A percentile compares a stretch with the other conserved stretches of the same genome.
phyloP scores from a whole-genome alignment of 2,797 vertebrate genomes.

The Gobionotothen gibberifrons region DNA sequence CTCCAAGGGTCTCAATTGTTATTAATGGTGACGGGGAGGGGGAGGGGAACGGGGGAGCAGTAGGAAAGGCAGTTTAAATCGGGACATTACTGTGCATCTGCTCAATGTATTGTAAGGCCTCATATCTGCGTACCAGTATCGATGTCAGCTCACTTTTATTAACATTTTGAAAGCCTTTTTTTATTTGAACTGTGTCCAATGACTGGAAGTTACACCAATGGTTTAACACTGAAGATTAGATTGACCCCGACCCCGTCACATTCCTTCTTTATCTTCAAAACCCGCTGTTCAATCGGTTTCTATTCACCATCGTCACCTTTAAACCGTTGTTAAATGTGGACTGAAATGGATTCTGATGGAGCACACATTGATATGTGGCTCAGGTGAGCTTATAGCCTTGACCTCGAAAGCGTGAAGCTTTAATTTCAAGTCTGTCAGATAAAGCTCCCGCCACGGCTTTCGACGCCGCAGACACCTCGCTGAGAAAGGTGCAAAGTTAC shows the following conservation, averaged over 20 bases:
- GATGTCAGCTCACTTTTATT: constrained; percentile 10
- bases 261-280: constrained; percentile 35
- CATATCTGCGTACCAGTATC: background rate
- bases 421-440: constrained; percentile 57
- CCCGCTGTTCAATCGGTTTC: constrained; percentile 46
- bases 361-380: constrained; percentile 55
- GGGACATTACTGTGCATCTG: constrained; percentile 49
- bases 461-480: constrained; percentile 1
- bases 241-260: constrained; percentile 39
- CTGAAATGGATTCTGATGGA: constrained; percentile 63
- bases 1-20: constrained; percentile 90
- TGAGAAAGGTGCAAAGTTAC: constrained; percentile 48
- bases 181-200: constrained; percentile 5
- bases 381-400: constrained; percentile 45
- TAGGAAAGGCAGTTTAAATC: constrained; percentile 59
- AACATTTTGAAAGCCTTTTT: background rate
- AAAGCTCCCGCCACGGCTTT: constrained; percentile 14
- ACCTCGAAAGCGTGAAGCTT: constrained; percentile 26
- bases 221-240: constrained; percentile 39
- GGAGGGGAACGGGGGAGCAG: constrained; percentile 74
- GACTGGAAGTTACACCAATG: constrained; percentile 3
- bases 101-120: constrained; percentile 34
- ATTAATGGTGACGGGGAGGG: constrained; percentile 89
- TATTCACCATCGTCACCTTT: constrained; percentile 29
- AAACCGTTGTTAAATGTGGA: constrained; percentile 36